Evolutionary conservation across 2,888 invertebrate species (phyloP).

Genomic region (Mythimna albipuncta): DNA sequence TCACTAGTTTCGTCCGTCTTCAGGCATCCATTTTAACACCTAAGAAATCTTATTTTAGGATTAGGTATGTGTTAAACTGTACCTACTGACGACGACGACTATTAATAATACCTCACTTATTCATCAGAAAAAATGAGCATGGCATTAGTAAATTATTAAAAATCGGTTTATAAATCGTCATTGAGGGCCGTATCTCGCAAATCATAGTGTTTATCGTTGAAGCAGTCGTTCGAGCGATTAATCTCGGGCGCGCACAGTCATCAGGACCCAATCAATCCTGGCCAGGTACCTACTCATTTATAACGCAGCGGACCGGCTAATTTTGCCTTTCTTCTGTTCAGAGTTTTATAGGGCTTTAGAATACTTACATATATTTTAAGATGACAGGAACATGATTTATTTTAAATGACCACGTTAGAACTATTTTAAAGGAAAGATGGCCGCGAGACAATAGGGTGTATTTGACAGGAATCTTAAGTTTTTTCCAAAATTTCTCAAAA

Average conservation of each 20-base stretch:
- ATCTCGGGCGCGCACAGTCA: constrained; percentile 81
- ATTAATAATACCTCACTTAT: not conserved
- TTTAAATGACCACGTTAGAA: not conserved
- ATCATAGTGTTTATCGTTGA: constrained; percentile 46
- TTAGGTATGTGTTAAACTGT: no score
- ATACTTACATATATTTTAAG: not conserved
- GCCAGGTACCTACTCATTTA: constrained; percentile 73
- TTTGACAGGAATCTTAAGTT: no score
- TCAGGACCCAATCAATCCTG: constrained; percentile 82
- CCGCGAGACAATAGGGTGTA: not conserved
- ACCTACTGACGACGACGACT: no score
- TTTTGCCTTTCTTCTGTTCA: constrained; percentile 52
- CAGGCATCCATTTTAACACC: no score
- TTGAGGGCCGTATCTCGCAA: constrained; percentile 43
- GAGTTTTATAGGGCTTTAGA: constrained; percentile 17
- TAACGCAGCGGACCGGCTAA: constrained; percentile 71
- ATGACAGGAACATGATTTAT: not conserved
- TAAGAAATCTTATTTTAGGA: no score
- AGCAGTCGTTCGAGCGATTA: constrained; percentile 70
- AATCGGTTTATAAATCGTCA: constrained; percentile 35
- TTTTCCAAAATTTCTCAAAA: no score
- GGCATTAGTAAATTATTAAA: constrained; percentile 15
- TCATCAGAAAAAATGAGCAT: not conserved
- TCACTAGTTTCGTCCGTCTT: no score
- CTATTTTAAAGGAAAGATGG: not conserved